Base-by-base conservation (phyloP, 2,888 invertebrate species). In the Coleophora deauratella region DNA sequence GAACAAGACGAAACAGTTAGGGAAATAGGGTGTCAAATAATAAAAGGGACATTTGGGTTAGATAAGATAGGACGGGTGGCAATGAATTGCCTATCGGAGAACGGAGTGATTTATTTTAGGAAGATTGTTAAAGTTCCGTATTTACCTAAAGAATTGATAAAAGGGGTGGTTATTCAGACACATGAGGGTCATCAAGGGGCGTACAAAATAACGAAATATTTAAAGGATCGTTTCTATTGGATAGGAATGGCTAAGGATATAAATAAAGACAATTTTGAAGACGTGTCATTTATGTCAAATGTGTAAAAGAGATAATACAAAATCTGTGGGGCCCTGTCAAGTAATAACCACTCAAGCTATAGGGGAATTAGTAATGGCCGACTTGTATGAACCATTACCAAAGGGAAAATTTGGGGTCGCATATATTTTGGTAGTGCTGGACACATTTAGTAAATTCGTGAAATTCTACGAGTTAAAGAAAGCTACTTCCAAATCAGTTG, bases 121-220 rank as follows among this genome's bases (percentile, higher is more conserved):
- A n/a, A n/a, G n/a, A n/a, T n/a, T n/a, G n/a, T n/a, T 8, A 12
- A 12, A 2, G 43, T 47, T 2, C n/a, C 44, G 3, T 47, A 44
- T 37, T 37, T 44, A 31, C 51, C 51, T 0, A 14, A 33, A 10
- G n/a, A 0, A 2, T 36, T 49, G 30, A 35, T 35, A 11, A 30
- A 9, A 21, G 41, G 41, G 1, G 14, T 51, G 15, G 38, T 44
- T 6, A 14, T 7, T 13, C 50, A 51, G 15, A 28, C 47, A 7
- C 52, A 56, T 32, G 0, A 54, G 52, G 55, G 52, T 0, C 54
- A 56, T 37, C 50, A 51, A 36, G 55, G 56, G 2, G 37, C 43
- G 2, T 48, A 37, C 33, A 56, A 54, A 33, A 33, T 51, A 3
- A 38, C 48, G 1, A 51, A 48, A 35, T 51, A 50, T 33, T 11